These are phyloP conservation scores for Chymomyza caudatula DNA, from an alignment of 2,888 invertebrate genomes.

Conservation along the genomic window DNA sequence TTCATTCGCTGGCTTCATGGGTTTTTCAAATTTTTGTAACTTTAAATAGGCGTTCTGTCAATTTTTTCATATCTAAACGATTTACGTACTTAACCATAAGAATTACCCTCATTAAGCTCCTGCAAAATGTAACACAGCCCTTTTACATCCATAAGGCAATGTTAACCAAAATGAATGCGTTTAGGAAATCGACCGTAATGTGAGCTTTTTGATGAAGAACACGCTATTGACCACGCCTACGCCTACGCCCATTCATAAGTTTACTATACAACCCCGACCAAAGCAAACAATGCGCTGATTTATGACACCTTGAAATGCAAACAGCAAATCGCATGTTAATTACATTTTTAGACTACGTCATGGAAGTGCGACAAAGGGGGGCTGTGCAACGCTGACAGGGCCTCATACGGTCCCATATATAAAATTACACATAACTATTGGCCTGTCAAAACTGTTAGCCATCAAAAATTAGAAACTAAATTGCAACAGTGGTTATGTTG, in stretches of 20 bases:
- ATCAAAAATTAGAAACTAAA: conserved; percentile 48
- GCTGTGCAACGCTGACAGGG: conserved; percentile 16
- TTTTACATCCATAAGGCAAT: conserved; percentile 13
- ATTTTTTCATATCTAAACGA: too few relatives aligned
- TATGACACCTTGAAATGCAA: conserved; percentile 65
- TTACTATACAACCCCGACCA: conserved; percentile 23
- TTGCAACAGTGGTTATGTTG: conserved; percentile 9
- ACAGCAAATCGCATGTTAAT: conserved; percentile 68
- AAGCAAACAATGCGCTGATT: conserved; percentile 56
- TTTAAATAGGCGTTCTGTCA: too few relatives aligned
- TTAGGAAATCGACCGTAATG: conserved; percentile 62
- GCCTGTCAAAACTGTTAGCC: conserved; percentile 51
- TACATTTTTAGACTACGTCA: conserved; percentile 30
- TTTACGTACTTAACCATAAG: too few relatives aligned
- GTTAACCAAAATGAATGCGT: conserved; percentile 54
- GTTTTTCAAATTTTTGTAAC: too few relatives aligned
- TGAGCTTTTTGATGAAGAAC: conserved; percentile 53
- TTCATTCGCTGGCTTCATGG: too few relatives aligned
- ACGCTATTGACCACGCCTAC: conserved; percentile 1
- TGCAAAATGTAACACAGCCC: too few relatives aligned
- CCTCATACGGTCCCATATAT: conserved; percentile 28
- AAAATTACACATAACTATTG: conserved; percentile 38
- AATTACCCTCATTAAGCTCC: too few relatives aligned
- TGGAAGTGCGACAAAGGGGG: not conserved
- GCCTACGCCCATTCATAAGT: not conserved